phyloP scores from a whole-genome alignment of 2,797 vertebrate genomes.

The Smutsia gigantea region DNA sequence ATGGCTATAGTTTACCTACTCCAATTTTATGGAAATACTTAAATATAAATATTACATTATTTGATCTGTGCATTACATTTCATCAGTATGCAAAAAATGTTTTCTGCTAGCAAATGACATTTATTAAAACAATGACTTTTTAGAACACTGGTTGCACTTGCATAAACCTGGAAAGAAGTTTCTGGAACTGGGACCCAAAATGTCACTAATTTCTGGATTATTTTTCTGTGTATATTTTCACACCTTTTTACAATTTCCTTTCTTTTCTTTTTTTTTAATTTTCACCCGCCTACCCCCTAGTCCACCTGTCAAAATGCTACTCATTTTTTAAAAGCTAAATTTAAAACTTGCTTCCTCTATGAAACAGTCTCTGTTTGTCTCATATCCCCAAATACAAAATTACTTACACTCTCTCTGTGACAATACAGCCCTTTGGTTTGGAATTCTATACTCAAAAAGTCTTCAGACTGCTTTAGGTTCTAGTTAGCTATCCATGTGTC shows the following conservation, averaged over 20 bases:
- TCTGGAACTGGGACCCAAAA: background rate
- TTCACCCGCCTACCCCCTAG: background rate
- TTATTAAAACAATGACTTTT: background rate
- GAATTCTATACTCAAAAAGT: background rate
- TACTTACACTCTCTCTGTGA: background rate
- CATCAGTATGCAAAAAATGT: background rate
- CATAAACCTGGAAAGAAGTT: background rate
- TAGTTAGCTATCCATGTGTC: background rate
- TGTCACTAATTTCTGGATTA: background rate
- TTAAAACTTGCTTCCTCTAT: background rate
- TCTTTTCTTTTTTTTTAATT: background rate
- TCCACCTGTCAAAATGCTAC: background rate
- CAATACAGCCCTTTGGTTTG: background rate
- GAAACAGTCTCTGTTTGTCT: background rate
- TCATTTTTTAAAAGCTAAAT: conserved; percentile 25
- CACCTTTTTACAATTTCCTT: background rate
- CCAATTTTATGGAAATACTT: background rate
- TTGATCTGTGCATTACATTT: conserved; percentile 33
- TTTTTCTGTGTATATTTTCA: background rate
- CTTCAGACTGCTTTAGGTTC: background rate
- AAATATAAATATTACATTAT: conserved; percentile 12
- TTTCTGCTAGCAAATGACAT: background rate
- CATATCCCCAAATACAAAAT: background rate
- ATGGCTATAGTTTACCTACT: background rate
- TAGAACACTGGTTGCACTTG: background rate